Percentiles rank a stretch among this genome's conserved stretches.
These are phyloP conservation scores for Liopterus haemorrhoidalis DNA, from an alignment of 2,888 invertebrate species.

Conservation along the genomic window DNA sequence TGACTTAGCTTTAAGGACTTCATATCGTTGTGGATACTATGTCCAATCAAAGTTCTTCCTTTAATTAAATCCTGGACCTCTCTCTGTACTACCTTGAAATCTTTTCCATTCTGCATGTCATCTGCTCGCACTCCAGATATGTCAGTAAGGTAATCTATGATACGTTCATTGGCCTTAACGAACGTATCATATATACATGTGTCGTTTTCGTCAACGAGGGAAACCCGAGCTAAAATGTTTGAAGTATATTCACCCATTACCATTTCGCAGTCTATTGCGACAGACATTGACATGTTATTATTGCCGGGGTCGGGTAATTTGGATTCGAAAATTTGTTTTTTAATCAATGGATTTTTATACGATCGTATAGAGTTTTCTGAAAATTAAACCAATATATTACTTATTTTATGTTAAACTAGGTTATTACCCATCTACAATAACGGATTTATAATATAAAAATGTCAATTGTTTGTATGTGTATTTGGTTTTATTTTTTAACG, in stretches of 20 bases:
- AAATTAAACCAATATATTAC: no score
- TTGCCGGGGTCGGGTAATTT: no score
- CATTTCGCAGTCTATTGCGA: constrained; percentile 95
- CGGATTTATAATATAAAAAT: no score
- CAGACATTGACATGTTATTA: no score
- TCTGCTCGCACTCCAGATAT: constrained; percentile 78
- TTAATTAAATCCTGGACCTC: constrained; percentile 70
- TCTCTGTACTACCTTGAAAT: constrained; percentile 62
- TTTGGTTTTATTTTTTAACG: no score
- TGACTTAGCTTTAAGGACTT: constrained; percentile 77
- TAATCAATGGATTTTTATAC: no score
- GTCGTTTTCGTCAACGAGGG: constrained; percentile 78
- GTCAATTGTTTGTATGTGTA: no score
- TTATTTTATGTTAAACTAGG: no score
- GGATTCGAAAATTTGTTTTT: no score
- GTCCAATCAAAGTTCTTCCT: constrained; percentile 75
- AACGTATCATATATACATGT: constrained; percentile 81
- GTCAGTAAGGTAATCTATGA: constrained; percentile 74
- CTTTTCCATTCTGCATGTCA: constrained; percentile 63
- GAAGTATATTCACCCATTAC: constrained; percentile 74
- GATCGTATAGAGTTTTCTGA: no score
- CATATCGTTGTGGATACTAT: constrained; percentile 80
- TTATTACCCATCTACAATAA: no score
- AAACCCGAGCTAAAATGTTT: constrained; percentile 80
- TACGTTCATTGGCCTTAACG: constrained; percentile 59